Evolutionary conservation across 2,113 vertebrate species (phyloP).

Genomic region (Crocuta crocuta): DNA sequence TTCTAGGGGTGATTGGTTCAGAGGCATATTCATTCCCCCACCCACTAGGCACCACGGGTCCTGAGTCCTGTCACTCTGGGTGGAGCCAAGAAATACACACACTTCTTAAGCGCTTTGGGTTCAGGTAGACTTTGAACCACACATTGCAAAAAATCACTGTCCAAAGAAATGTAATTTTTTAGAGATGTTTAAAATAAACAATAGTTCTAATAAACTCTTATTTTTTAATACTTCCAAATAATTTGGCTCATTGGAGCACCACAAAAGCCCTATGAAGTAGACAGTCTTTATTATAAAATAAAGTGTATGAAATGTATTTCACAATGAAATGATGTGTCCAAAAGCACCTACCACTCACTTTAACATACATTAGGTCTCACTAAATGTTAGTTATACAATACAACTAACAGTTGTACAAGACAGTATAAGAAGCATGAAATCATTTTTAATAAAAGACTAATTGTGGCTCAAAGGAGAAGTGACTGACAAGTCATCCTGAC

Average conservation of each 20-base stretch:
- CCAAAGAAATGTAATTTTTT: background rate
- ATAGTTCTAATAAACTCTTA: background rate
- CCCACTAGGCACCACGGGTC: background rate
- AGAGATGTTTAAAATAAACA: slow-evolving; percentile 23
- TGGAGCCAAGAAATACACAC: background rate
- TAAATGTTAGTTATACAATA: background rate
- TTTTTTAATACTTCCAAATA: slow-evolving; percentile 18
- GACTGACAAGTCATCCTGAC: background rate
- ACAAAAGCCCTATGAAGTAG: background rate
- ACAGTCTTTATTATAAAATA: background rate
- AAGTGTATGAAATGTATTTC: slow-evolving; percentile 11
- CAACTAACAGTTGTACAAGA: background rate
- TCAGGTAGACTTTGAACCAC: background rate
- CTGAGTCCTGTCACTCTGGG: background rate
- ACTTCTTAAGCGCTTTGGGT: background rate
- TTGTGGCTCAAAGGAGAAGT: background rate
- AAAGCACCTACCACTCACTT: background rate
- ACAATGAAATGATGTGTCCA: background rate
- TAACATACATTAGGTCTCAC: background rate
- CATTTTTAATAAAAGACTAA: background rate
- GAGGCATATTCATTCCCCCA: background rate
- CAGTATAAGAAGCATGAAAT: background rate
- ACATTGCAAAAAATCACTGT: background rate
- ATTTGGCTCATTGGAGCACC: background rate
- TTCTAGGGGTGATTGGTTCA: background rate